Evolutionary conservation across 1,140 invertebrate species (phyloP), one percentile per base, ranked within the genome.

Genomic region (Lysiphlebus fabarum): DNA sequence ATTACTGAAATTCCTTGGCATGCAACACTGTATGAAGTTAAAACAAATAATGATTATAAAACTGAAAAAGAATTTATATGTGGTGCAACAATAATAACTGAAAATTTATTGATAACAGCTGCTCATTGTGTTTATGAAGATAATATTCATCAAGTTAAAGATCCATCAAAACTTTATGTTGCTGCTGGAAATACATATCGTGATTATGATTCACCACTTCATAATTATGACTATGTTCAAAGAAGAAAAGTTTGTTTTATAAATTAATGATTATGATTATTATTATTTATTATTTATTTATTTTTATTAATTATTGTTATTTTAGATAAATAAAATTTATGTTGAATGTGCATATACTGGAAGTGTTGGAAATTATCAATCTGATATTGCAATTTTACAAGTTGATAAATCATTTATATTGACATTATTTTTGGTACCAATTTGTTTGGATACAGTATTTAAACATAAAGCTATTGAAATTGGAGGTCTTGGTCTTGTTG

Each of bases 1-100:
- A 61, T 76, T n/a, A 63, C 56, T 0, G 71, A 77, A 33, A 77
- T 80, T 51, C 76, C 76, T 4, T 80, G 77, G 77, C 76, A 79
- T 33, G 76, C 70, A 6, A 73, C 76, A 11, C 44, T 80, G 6
- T 80, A 79, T 14, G 63, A 34, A 53, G 14, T 53, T 1, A 26
- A 26, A 26, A 26, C 2, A 26, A 51, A 62, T 1, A 10, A 1
- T 38, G 9, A 41, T 1, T 17, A 6, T 3, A 14, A 10, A 11
- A 47, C 12, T 1, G 26, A 62, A 11, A 77, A 77, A 50, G 36
- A 67, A 43, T 78, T 73, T 37, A 67, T 70, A 14, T 80, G 78
- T 48, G 76, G 76, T 17, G 73, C 75, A 14, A 72, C 76, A 6
- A 75, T 80, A 11, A 72, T 80, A 36, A 64, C 67, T 8, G 58